These are phyloP conservation scores for Aythya baeri DNA, from an alignment of 2,113 vertebrate species.

Conservation along the genomic window DNA sequence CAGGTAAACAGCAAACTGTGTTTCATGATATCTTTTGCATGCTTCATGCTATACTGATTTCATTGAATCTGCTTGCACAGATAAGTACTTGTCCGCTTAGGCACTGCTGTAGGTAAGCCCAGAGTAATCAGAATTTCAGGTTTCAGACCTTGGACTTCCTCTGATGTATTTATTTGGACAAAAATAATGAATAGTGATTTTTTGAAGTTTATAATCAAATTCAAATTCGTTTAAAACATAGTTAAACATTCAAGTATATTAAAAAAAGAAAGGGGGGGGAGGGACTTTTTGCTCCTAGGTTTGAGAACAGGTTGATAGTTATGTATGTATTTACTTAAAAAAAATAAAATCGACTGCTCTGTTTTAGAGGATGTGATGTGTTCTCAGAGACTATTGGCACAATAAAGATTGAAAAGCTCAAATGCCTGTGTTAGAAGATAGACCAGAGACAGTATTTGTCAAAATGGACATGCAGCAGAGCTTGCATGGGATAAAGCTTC, in stretches of 20 bases:
- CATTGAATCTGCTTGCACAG: neutral
- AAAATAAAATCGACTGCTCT: neutral
- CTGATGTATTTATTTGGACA: neutral
- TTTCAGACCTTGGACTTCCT: neutral
- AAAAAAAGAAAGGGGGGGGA: neutral
- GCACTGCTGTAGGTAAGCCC: neutral
- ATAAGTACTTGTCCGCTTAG: neutral
- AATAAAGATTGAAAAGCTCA: neutral
- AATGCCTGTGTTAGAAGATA: neutral
- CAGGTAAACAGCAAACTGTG: neutral
- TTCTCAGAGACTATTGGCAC: neutral
- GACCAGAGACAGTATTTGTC: neutral
- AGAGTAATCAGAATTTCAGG: neutral
- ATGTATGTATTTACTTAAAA: neutral
- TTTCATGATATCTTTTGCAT: neutral
- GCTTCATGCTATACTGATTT: neutral
- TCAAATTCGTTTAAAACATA: neutral
- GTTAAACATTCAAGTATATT: neutral
- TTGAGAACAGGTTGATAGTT: neutral
- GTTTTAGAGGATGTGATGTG: neutral
- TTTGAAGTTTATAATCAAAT: neutral
- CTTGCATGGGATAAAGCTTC: neutral
- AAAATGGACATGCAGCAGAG: neutral
- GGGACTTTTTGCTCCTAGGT: neutral
- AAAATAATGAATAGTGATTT: neutral